These are phyloP conservation scores for Vicugna pacos DNA, from an alignment of 2,113 vertebrate species.

Conservation along the genomic window DNA sequence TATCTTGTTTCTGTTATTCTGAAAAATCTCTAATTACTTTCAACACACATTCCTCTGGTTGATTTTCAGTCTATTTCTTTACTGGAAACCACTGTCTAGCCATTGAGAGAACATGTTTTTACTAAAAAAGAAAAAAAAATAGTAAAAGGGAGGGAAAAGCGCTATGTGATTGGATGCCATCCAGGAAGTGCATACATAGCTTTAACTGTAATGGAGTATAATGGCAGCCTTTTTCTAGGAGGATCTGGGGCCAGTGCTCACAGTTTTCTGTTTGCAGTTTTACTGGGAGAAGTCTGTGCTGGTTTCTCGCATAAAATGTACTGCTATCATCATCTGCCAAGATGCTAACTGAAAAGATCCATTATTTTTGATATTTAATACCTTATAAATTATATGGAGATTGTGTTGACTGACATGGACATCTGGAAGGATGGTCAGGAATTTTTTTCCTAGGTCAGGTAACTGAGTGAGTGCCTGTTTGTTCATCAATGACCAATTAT, in stretches of 20 bases:
- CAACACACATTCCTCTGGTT: conserved; percentile 51
- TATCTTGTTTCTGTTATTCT: conserved; percentile 54
- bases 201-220: conserved; percentile 86
- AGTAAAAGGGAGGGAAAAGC: conserved; percentile 61
- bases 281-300: conserved; percentile 85
- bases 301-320: conserved; percentile 84
- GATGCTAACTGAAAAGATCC: conserved; percentile 86
- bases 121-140: conserved; percentile 57
- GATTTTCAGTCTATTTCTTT: conserved; percentile 70
- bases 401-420: conserved; percentile 83
- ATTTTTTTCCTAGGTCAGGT: conserved; percentile 80
- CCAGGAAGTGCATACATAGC: conserved; percentile 86
- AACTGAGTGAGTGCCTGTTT: conserved; percentile 78
- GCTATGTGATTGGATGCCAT: conserved; percentile 84
- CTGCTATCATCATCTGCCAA: conserved; percentile 86
- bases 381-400: conserved; percentile 86
- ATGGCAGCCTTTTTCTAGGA: conserved; percentile 85
- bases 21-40: conserved; percentile 70
- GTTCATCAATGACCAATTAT: conserved; percentile 87
- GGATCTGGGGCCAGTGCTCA: conserved; percentile 83
- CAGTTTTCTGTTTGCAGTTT: conserved; percentile 88
- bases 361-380: conserved; percentile 90
- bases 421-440: conserved; percentile 80
- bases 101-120: conserved; percentile 82
- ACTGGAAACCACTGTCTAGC: conserved; percentile 84